Conservation (phyloP, 2,888 invertebrate species). For the Muscina levida region DNA sequence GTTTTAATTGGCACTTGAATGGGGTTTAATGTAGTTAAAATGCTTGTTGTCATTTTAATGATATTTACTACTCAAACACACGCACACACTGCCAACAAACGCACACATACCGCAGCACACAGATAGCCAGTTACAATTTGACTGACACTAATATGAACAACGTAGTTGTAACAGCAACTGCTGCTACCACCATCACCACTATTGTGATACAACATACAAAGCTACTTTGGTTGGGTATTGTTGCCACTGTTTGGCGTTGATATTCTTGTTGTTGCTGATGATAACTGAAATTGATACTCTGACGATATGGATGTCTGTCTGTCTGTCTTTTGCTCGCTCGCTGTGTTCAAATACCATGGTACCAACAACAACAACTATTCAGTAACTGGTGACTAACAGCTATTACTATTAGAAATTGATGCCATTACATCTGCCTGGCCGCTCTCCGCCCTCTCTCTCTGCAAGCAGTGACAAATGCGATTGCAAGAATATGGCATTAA, state of each 20-base stretch:
- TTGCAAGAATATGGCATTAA: not conserved
- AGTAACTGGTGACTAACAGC: slow-evolving; percentile 39
- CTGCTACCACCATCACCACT: slow-evolving; percentile 39
- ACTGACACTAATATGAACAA: slow-evolving; percentile 47
- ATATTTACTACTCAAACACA: slow-evolving; percentile 48
- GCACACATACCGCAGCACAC: not conserved
- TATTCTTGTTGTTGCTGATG: slow-evolving; percentile 1
- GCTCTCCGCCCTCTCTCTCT: not conserved
- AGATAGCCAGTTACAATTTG: not conserved
- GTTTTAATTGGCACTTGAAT: slow-evolving; percentile 66
- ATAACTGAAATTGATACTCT: slow-evolving; percentile 34
- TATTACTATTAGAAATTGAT: slow-evolving; percentile 41
- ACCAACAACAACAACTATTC: slow-evolving; percentile 6
- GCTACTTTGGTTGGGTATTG: slow-evolving; percentile 14
- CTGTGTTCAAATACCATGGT: too few relatives aligned
- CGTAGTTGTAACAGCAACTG: slow-evolving; percentile 31
- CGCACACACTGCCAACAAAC: not conserved
- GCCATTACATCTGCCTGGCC: slow-evolving; percentile 10
- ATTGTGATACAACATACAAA: slow-evolving; percentile 23
- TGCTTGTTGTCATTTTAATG: slow-evolving; percentile 63
- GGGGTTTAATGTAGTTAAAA: slow-evolving; percentile 65
- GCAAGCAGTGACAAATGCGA: slow-evolving; percentile 4
- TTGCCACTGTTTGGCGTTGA: not conserved
- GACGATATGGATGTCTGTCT: not conserved
- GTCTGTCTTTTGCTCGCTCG: not conserved